Conservation (phyloP, 2,797 vertebrate genomes). For the Molothrus ater region DNA sequence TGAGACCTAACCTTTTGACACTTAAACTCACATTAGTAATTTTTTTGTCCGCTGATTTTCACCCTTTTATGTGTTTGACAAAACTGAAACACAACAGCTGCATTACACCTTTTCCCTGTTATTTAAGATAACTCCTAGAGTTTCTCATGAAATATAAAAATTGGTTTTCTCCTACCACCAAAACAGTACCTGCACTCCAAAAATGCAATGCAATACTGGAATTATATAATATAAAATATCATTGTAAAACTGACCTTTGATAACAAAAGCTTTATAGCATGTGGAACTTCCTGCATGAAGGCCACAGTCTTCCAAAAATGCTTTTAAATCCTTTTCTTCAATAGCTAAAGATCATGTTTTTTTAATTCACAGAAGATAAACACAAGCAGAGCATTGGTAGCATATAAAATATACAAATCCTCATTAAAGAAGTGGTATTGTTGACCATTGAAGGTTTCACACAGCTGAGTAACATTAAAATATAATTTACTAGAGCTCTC, state of each 20-base stretch:
- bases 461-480: conserved; percentile 76
- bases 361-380: conserved; percentile 76
- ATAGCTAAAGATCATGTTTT: conserved; percentile 60
- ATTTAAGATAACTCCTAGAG: conserved; percentile 76
- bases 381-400: conserved; percentile 71
- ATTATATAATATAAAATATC: conserved; percentile 76
- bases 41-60: conserved; percentile 63
- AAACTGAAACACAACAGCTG: conserved; percentile 67
- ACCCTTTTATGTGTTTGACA: conserved; percentile 57
- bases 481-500: conserved; percentile 73
- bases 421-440: conserved; percentile 71
- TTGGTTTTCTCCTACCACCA: conserved; percentile 68
- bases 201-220: conserved; percentile 75
- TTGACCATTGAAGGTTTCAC: conserved; percentile 70
- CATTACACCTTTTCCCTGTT: conserved; percentile 67
- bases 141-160: conserved; percentile 80
- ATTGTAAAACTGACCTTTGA: conserved; percentile 69
- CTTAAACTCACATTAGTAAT: conserved; percentile 63
- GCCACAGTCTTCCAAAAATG: conserved; percentile 68
- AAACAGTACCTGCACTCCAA: conserved; percentile 77
- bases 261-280: conserved; percentile 69
- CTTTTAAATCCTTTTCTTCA: conserved; percentile 68
- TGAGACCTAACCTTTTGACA: conserved; percentile 58
- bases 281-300: conserved; percentile 63
- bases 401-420: conserved; percentile 81